Evolutionary conservation across 2,888 invertebrate species (phyloP).

Genomic region (Octonoba sinensis): DNA sequence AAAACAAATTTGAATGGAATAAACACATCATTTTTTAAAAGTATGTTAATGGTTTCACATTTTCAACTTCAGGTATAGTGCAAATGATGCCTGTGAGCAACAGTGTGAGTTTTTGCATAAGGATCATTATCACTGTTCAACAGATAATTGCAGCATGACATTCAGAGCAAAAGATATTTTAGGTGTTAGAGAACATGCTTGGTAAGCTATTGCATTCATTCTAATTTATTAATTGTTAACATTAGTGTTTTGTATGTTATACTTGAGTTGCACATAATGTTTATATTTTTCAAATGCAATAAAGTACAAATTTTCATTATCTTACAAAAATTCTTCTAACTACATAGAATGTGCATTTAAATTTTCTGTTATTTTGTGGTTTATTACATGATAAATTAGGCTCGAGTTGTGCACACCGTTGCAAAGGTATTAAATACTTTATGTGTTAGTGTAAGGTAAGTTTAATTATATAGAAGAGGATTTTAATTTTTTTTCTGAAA

Average conservation of each 20-base stretch:
- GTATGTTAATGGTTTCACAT: constrained; percentile 12
- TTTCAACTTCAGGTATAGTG: constrained; percentile 70
- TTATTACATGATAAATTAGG: too few species aligned
- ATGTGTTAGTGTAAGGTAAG: constrained; percentile 33
- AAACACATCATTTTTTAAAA: neutral
- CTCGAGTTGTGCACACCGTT: constrained; percentile 53
- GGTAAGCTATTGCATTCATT: constrained; percentile 70
- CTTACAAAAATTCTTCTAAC: too few species aligned
- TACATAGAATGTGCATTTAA: too few species aligned
- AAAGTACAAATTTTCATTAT: too few species aligned
- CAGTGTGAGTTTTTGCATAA: constrained; percentile 78
- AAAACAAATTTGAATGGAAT: too few species aligned
- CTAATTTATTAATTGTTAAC: too few species aligned
- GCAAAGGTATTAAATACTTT: constrained; percentile 24
- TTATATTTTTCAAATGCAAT: too few species aligned
- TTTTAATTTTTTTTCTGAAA: neutral
- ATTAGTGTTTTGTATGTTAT: too few species aligned
- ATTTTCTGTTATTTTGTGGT: too few species aligned
- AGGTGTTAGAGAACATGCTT: constrained; percentile 84
- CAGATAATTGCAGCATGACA: constrained; percentile 81
- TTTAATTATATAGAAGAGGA: neutral
- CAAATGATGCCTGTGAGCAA: constrained; percentile 69
- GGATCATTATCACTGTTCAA: constrained; percentile 89
- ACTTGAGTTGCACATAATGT: too few species aligned
- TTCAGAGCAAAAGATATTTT: constrained; percentile 70